A percentile compares a stretch with the other conserved stretches of the same genome.
Evolutionary conservation across 2,113 vertebrate genomes (phyloP).

Genomic region (Laterallus jamaicensis): DNA sequence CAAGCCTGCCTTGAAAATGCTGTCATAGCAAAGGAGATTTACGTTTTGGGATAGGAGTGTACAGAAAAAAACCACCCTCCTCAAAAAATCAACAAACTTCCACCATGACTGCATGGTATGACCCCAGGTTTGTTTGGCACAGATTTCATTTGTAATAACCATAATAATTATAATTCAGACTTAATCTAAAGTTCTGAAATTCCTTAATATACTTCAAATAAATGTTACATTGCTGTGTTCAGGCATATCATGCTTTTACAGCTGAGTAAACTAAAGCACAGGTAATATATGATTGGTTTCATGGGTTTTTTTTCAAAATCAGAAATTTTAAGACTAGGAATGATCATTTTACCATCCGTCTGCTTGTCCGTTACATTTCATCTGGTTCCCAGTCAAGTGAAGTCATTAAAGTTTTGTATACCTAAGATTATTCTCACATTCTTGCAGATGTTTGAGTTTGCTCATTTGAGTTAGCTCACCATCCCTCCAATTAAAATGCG

Average conservation of each 20-base stretch:
- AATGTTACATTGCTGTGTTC: neutral
- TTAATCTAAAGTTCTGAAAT: neutral
- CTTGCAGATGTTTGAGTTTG: neutral
- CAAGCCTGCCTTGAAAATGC: neutral
- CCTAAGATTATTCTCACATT: neutral
- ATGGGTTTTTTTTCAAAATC: neutral
- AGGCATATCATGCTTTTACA: neutral
- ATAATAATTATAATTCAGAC: neutral
- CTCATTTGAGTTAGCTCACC: neutral
- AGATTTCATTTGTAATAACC: neutral
- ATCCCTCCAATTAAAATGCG: rapidly evolving
- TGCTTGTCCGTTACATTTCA: neutral
- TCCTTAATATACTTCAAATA: neutral
- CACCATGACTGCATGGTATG: neutral
- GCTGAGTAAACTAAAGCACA: neutral
- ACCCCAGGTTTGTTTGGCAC: neutral
- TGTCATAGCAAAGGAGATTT: neutral
- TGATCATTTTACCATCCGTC: neutral
- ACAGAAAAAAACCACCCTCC: neutral
- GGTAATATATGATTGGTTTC: neutral
- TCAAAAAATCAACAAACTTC: neutral
- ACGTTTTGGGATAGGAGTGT: neutral
- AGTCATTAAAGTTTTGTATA: neutral
- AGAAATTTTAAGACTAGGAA: neutral
- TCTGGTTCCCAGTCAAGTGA: neutral